Percentiles rank a stretch among this genome's conserved stretches.
phyloP scores from a whole-genome alignment of 2,113 vertebrate genomes.

The Cynopterus brachyotis region DNA sequence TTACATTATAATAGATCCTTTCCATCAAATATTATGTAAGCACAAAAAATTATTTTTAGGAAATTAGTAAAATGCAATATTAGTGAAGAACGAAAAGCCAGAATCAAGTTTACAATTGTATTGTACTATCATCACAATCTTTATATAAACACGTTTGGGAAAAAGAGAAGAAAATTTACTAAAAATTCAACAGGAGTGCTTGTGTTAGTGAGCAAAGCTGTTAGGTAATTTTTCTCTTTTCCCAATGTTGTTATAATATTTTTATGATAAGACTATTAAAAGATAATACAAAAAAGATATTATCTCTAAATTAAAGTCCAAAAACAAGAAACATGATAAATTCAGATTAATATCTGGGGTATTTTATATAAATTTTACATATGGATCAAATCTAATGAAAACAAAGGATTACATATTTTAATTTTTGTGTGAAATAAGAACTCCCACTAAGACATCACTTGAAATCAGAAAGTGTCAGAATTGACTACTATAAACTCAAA shows the following conservation, averaged over 20 bases:
- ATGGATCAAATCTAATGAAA: background rate
- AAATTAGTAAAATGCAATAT: background rate
- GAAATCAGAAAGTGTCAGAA: background rate
- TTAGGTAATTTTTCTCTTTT: too few species aligned
- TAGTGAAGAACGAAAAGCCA: background rate
- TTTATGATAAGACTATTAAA: too few species aligned
- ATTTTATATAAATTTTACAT: background rate
- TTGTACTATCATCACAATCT: background rate
- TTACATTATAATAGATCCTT: background rate
- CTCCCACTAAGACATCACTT: slow-evolving; percentile 2
- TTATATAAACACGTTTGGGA: background rate
- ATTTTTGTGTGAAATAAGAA: slow-evolving; percentile 5
- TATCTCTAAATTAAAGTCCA: background rate
- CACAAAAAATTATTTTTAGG: background rate
- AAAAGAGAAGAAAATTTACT: background rate
- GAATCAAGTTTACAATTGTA: background rate
- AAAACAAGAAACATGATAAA: background rate
- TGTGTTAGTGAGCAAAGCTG: background rate
- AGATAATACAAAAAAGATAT: too few species aligned
- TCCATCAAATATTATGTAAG: background rate
- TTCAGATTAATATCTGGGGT: background rate
- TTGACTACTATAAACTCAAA: background rate
- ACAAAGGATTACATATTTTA: background rate
- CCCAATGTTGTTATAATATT: too few species aligned
- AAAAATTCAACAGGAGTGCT: background rate